Evolutionary conservation across 2,113 vertebrate species (phyloP), one percentile per base, ranked within the genome.

Genomic region (Ovibos moschatus): DNA sequence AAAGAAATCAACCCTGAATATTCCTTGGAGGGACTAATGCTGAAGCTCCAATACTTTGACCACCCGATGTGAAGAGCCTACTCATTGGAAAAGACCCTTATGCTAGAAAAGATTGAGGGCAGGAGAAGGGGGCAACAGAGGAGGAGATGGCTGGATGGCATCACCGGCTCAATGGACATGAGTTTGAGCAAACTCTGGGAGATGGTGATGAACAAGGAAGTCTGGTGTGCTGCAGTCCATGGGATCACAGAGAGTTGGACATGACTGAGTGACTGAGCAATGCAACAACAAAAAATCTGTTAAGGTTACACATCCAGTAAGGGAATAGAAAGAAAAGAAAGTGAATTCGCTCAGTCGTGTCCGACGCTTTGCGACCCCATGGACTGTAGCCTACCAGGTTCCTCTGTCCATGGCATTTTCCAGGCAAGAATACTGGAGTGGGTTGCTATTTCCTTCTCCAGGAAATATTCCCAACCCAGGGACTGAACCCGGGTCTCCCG

Each of bases 401-500:
- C n/a, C 10, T 36, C n/a, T 10, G 5, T 71, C 67, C 67, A 71
- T 71, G 67, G n/a, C 19, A 71, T 71, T 71, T 40, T 12, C 67
- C 67, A 6, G 19, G 67, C n/a, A 71, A 71, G 19, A 40, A 19
- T 71, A 40, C 67, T 71, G 2, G n/a, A 40, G 19, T 71, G n/a
- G 19, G n/a, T 3, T 71, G 36, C n/a, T n/a, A 23, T 71, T 71
- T 23, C 67, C n/a, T 71, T 71, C n/a, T 71, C n/a, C 19, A 40
- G n/a, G 67, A 40, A 36, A 71, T 40, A 36, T 71, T 71, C 67
- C 67, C 67, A 71, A 23, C n/a, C 67, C n/a, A 23, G 33, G 33
- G 62, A 67, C 8, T 67, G 33, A 67, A 67, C 62, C 62, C 1
- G 0, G n/a, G n/a, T 23, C 67, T 40, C n/a, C n/a, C 10, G 0